Percentiles rank a stretch among this genome's conserved stretches.
phyloP scores from a whole-genome alignment of 2,797 vertebrate species.

The Vultur gryphus region DNA sequence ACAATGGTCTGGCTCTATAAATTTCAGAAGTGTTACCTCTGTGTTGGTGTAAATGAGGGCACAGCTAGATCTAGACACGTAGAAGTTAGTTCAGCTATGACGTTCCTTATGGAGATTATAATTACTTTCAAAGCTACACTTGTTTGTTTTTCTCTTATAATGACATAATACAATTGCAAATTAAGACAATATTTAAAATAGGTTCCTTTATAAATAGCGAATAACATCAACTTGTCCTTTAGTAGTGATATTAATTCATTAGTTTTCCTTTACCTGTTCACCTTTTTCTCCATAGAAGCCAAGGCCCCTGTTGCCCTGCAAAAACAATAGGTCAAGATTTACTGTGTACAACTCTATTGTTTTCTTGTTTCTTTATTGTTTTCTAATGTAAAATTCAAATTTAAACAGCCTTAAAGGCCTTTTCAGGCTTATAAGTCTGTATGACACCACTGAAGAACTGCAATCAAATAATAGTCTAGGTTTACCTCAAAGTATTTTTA shows the following conservation, averaged over 20 bases:
- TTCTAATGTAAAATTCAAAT: not conserved
- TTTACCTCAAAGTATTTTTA: not conserved
- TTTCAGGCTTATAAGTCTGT: not conserved
- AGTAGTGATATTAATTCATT: not conserved
- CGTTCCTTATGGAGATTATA: not conserved
- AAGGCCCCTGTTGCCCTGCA: conserved; percentile 83
- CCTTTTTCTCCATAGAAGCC: conserved; percentile 86
- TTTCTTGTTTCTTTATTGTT: not conserved
- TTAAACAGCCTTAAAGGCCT: not conserved
- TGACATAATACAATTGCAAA: not conserved
- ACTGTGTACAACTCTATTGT: not conserved
- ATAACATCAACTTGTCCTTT: not conserved
- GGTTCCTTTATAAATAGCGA: not conserved
- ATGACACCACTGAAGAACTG: not conserved
- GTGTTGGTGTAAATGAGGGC: not conserved
- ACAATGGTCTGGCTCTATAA: not conserved
- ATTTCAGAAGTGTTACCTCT: not conserved
- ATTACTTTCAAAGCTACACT: not conserved
- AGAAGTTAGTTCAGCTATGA: not conserved
- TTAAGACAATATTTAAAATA: not conserved
- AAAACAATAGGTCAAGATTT: conserved; percentile 22
- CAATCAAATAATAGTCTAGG: not conserved
- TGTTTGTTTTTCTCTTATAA: not conserved
- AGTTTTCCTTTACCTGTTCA: conserved; percentile 71
- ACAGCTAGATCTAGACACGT: not conserved